Percentiles rank a stretch among this genome's conserved stretches.
Conservation (phyloP, 2,797 vertebrate species). For the Chiloscyllium punctatum region DNA sequence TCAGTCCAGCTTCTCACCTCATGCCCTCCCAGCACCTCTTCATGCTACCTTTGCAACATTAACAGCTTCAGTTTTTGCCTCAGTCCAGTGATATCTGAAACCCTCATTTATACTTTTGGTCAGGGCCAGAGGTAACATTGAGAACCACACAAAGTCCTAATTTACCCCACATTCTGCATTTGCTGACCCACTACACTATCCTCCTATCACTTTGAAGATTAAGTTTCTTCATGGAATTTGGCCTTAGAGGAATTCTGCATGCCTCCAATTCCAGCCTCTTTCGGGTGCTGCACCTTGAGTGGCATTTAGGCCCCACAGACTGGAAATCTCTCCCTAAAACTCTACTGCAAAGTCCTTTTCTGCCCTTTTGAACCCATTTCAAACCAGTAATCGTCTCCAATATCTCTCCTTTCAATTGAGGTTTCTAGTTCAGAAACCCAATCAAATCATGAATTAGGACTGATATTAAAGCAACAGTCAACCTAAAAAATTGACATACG, state of each 20-base stretch:
- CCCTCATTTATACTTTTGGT: not conserved
- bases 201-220: not conserved
- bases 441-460: not conserved
- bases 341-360: not conserved
- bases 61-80: not conserved
- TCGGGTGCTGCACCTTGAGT: not conserved
- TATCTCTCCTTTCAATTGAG: not conserved
- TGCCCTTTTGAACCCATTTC: not conserved
- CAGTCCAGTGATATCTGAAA: not conserved
- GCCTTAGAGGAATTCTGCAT: not conserved
- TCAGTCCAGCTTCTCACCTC: not conserved
- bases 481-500: not conserved
- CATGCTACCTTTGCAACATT: not conserved
- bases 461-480: not conserved
- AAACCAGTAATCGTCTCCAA: not conserved
- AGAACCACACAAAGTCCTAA: not conserved
- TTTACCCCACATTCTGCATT: not conserved
- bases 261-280: not conserved
- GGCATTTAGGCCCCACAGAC: not conserved
- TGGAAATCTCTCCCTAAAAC: not conserved
- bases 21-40: not conserved
- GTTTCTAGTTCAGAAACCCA: not conserved
- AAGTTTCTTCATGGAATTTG: not conserved
- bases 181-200: not conserved
- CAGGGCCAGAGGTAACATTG: not conserved